Evolutionary conservation across 1,140 invertebrate species (phyloP), one percentile per base, ranked within the genome.

Genomic region (Zaprionus taronus): DNA sequence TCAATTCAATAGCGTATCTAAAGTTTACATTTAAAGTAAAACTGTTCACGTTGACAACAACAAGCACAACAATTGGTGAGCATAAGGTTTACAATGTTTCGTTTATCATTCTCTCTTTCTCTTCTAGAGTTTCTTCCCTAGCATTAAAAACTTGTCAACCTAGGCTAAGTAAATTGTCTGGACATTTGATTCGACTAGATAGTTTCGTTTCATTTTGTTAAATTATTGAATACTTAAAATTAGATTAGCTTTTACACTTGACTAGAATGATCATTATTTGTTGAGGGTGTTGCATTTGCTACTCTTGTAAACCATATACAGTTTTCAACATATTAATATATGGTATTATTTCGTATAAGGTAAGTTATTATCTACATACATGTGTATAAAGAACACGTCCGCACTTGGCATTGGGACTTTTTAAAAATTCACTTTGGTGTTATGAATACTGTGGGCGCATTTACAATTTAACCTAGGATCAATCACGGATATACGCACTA

Each of bases 41-140:
- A 74, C 68, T 78, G 72, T 78, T 76, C 67, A 71, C 49, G 67
- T 69, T 69, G 70, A 51, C 17, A 22, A 76, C 68, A 82, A 86
- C 80, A 89, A 87, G 85, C 85, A 85, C 86, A 81, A 90, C 81
- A 90, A 84, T 82, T 85, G 85, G 85, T 90, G 85, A 90, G 85
- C 85, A 90, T 90, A 90, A 90, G 85, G 85, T 90, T 90, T 90
- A 90, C 85, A 90, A 90, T 79, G 58, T 77, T 81, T 53, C 20
- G 26, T 61, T 64, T 60, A 49, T 15, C 15, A 34, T 65, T 64
- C 64, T 72, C 65, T 69, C 63, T 49, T 47, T 57, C 41, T 26
- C 15, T n/a, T 58, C 36, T 56, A 34, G 49, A 28, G 5, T 17
- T 57, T 51, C 38, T 41, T n/a, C 12, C 72, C 72, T 66, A 65